These are phyloP conservation scores for Graptemys geographica DNA, from an alignment of 2,797 vertebrate genomes.

Conservation along the genomic window DNA sequence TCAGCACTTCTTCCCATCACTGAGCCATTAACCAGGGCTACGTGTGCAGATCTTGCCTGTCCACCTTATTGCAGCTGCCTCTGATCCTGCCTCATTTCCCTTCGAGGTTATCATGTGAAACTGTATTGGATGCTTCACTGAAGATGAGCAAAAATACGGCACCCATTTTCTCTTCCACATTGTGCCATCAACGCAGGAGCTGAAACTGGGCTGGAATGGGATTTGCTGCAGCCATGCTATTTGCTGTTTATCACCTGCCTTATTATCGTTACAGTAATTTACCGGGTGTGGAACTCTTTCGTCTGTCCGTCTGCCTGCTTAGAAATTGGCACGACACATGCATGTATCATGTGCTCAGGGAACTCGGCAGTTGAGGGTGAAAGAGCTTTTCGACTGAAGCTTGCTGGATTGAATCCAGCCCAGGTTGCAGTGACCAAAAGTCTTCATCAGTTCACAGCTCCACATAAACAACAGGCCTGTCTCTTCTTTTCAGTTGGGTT, in stretches of 20 bases:
- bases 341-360: not conserved
- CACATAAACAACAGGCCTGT: not conserved
- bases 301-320: not conserved
- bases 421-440: not conserved
- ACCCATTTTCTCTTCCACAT: not conserved
- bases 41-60: not conserved
- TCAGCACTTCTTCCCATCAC: not conserved
- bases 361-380: not conserved
- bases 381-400: not conserved
- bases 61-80: not conserved
- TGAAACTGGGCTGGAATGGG: not conserved
- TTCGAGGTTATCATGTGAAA: not conserved
- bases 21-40: not conserved
- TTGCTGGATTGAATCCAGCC: not conserved
- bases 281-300: not conserved
- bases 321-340: not conserved
- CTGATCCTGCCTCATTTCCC: not conserved
- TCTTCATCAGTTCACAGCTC: not conserved
- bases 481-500: conserved; percentile 70
- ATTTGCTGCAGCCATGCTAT: not conserved
- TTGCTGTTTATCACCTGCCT: not conserved
- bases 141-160: not conserved
- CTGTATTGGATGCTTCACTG: not conserved
- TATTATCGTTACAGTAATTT: not conserved
- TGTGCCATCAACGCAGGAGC: not conserved